Percentiles rank a stretch among this genome's conserved stretches.
phyloP scores from a whole-genome alignment of 2,113 vertebrate genomes.

The Pampusana beccarii region DNA sequence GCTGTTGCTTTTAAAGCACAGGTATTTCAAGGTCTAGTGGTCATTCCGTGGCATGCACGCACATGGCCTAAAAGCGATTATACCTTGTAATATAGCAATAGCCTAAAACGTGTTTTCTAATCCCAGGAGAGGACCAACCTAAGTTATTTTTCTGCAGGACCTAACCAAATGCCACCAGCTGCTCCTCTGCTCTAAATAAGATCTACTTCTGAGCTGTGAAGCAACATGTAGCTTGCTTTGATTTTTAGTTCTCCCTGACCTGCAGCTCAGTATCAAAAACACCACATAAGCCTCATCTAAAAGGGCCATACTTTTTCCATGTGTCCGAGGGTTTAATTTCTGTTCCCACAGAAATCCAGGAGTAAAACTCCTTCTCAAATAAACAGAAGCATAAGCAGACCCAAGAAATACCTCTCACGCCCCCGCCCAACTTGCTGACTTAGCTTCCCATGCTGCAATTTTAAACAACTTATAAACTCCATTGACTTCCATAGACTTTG shows the following conservation, averaged over 20 bases:
- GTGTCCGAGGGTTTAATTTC: neutral
- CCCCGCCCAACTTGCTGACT: neutral
- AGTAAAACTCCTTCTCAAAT: neutral
- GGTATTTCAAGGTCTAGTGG: neutral
- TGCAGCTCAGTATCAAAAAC: neutral
- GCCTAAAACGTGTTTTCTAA: neutral
- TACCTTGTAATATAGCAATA: neutral
- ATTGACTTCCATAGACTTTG: neutral
- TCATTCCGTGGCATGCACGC: neutral
- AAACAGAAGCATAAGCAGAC: neutral
- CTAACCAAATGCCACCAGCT: neutral
- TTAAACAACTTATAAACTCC: neutral
- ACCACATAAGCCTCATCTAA: neutral
- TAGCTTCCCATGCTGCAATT: neutral
- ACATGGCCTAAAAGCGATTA: neutral
- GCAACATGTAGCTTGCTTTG: neutral
- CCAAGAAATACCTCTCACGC: neutral
- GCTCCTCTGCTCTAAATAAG: neutral
- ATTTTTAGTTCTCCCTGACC: neutral
- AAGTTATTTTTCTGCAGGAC: neutral
- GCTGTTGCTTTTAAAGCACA: neutral
- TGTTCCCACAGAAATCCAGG: neutral
- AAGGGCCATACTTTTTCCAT: neutral
- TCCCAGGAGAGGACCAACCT: neutral
- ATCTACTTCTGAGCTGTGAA: neutral